phyloP scores from a whole-genome alignment of 2,888 invertebrate genomes.

The Meandrusa payeni region DNA sequence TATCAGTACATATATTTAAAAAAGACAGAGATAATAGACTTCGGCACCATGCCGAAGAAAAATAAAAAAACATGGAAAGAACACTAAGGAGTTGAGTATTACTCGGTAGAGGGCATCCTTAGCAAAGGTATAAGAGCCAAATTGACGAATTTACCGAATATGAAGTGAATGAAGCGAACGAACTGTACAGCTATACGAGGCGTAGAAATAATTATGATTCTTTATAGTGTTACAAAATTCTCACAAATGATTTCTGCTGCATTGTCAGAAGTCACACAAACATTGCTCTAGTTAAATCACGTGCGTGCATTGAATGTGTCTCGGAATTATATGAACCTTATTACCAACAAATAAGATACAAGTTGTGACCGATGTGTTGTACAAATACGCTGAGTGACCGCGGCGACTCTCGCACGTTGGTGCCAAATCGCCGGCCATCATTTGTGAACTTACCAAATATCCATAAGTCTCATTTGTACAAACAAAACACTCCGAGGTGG shows the following conservation, averaged over 20 bases:
- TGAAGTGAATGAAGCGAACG: no score
- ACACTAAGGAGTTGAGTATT: no score
- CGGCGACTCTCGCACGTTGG: constrained; percentile 12
- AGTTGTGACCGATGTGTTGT: background rate
- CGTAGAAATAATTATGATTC: no score
- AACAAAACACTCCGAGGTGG: constrained; percentile 14
- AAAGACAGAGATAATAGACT: no score
- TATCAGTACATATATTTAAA: no score
- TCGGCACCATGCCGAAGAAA: no score
- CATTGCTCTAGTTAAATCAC: constrained; percentile 8
- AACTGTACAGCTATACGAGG: no score
- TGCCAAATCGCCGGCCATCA: constrained; percentile 25
- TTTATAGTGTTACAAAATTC: no score
- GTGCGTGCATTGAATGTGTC: background rate
- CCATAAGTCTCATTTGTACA: constrained; percentile 24
- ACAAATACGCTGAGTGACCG: constrained; percentile 19
- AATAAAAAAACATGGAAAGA: no score
- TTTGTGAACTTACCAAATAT: constrained; percentile 25
- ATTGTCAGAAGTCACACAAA: constrained; percentile 9
- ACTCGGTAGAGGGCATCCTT: no score
- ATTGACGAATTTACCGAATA: no score
- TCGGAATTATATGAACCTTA: constrained; percentile 10
- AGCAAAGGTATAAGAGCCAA: no score
- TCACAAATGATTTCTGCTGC: constrained; percentile 17
- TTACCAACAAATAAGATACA: background rate